Evolutionary conservation across 2,113 vertebrate species (phyloP).

Genomic region (Boleophthalmus pectinirostris): DNA sequence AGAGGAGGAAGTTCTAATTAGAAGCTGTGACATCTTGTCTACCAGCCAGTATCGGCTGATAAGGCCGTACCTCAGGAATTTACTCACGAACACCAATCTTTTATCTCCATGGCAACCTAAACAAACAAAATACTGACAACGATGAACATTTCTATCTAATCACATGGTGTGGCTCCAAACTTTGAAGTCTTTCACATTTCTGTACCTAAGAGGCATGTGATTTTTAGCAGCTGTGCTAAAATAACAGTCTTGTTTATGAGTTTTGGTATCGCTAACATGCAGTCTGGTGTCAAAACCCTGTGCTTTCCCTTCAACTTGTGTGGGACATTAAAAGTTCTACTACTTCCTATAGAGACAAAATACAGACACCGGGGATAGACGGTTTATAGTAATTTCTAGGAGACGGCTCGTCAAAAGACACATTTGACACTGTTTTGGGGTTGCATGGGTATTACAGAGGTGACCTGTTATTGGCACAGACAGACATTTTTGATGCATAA

Average conservation of each 20-base stretch:
- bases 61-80: conserved; percentile 29
- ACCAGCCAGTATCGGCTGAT: conserved; percentile 25
- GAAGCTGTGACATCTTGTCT: conserved; percentile 14
- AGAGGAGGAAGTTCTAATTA: conserved; percentile 45
- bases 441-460: conserved; percentile 1
- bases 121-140: conserved; percentile 47
- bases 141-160: conserved; percentile 44
- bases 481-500: neutral
- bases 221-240: conserved; percentile 21
- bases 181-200: conserved; percentile 8
- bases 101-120: conserved; percentile 46
- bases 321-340: conserved; percentile 1
- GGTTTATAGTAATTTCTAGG: conserved; percentile 5
- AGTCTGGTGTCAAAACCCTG: conserved; percentile 2
- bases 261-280: conserved; percentile 2
- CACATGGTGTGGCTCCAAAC: conserved; percentile 25
- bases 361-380: neutral
- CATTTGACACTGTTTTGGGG: conserved; percentile 7
- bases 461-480: conserved; percentile 3
- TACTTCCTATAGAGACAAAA: conserved; percentile 1
- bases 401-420: neutral
- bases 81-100: conserved; percentile 27
- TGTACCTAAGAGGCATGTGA: conserved; percentile 20
- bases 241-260: conserved; percentile 4
- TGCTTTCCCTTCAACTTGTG: conserved; percentile 11